Base-by-base conservation (phyloP, 2,797 vertebrate genomes). In the Aeoliscus strigatus region DNA sequence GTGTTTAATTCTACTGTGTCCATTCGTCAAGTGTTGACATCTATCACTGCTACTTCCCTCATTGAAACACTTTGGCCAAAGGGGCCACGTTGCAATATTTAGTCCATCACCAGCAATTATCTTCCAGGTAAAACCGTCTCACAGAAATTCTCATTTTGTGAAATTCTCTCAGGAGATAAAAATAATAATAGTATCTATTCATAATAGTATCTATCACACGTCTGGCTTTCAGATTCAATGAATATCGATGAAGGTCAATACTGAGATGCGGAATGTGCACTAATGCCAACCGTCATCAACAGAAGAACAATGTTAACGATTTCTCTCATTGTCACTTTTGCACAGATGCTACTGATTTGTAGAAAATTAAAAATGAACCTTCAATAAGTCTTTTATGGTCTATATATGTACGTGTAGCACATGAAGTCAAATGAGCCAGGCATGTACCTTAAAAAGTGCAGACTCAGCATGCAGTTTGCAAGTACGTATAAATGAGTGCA, bases 101-200 rank as follows among this genome's bases (percentile, higher is more conserved):
- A 72, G 68, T 84, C 83, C 68, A 79, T 82, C 80, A 76, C 65
- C 51, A 23, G 67, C 61, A 79, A 72, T 81, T 83, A 79, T 64
- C 64, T 60, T 67, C 66, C 36, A 27, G 64, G 66, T 67, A 54
- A 63, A 33, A 66, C 37, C n/a, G n/a, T n/a, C n/a, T n/a, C n/a
- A n/a, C n/a, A n/a, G n/a, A n/a, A n/a, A n/a, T n/a, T n/a, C n/a
- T n/a, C n/a, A n/a, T n/a, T n/a, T n/a, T n/a, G n/a, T n/a, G n/a
- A n/a, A n/a, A n/a, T n/a, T n/a, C n/a, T n/a, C n/a, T n/a, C n/a
- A n/a, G n/a, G n/a, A n/a, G n/a, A n/a, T n/a, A n/a, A n/a, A n/a
- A n/a, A n/a, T n/a, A n/a, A n/a, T n/a, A n/a, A n/a, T n/a, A 24
- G 41, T 44, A 42, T 47, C 40, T 52, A 12, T 26, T 60, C 59